phyloP scores from a whole-genome alignment of 2,888 invertebrate genomes.

The Archips xylosteana region DNA sequence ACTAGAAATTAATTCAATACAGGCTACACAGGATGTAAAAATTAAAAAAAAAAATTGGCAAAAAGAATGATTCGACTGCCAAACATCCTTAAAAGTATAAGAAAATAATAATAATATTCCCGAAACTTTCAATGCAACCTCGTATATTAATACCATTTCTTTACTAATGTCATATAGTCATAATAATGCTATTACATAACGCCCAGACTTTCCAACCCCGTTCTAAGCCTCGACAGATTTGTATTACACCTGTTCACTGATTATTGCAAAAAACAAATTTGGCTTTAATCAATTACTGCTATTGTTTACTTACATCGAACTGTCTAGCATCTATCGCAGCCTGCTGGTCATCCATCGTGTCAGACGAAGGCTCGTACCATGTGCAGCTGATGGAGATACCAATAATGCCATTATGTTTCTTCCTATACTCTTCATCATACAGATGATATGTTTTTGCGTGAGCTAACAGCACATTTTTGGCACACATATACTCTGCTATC shows the following conservation, averaged over 20 bases:
- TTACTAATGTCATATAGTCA: neutral
- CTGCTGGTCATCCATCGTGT: slow-evolving; percentile 73
- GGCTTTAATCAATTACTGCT: neutral
- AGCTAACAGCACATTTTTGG: slow-evolving; percentile 83
- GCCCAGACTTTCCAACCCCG: too few relatives aligned
- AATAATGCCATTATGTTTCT: slow-evolving; percentile 57
- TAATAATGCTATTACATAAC: too few relatives aligned
- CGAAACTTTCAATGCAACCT: too few relatives aligned
- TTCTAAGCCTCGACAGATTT: neutral
- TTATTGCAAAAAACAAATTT: neutral
- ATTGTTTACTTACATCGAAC: slow-evolving; percentile 76
- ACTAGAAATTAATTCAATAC: too few relatives aligned
- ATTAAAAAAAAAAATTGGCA: too few relatives aligned
- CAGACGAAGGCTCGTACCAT: slow-evolving; percentile 82
- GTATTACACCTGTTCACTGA: neutral
- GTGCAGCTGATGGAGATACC: slow-evolving; percentile 68
- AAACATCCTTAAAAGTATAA: too few relatives aligned
- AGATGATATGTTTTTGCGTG: slow-evolving; percentile 81
- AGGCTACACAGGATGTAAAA: too few relatives aligned
- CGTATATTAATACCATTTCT: too few relatives aligned
- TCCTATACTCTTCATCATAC: slow-evolving; percentile 64
- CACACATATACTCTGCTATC: slow-evolving; percentile 81
- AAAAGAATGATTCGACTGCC: too few relatives aligned
- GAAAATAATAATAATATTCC: too few relatives aligned
- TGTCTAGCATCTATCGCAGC: slow-evolving; percentile 82